Conservation (phyloP, 2,888 invertebrate genomes). For the Philonicus albiceps region DNA sequence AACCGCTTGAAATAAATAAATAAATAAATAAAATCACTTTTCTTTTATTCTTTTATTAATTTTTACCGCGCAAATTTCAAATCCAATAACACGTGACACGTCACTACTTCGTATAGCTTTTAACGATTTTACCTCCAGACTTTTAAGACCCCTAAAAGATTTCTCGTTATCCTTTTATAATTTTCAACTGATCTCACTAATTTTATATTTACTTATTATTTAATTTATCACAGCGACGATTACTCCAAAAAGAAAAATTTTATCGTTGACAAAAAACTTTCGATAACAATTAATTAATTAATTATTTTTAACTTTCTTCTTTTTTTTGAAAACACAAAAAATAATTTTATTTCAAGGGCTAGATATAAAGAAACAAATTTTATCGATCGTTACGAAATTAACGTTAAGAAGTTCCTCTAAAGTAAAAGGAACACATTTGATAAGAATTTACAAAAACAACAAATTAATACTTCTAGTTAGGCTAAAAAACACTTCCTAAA, state of each 20-base stretch:
- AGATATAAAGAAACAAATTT: too few relatives aligned
- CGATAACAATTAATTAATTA: not conserved
- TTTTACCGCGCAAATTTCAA: not conserved
- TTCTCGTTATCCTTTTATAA: not conserved
- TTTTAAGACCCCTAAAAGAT: too few relatives aligned
- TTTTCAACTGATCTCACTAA: not conserved
- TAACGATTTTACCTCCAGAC: not conserved
- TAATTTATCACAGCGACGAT: conserved; percentile 26
- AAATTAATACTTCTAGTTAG: not conserved
- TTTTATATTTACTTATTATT: not conserved
- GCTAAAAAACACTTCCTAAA: not conserved
- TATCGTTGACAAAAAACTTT: not conserved
- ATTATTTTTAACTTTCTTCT: not conserved
- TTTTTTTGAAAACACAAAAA: too few relatives aligned
- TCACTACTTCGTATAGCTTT: not conserved
- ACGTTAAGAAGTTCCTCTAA: not conserved
- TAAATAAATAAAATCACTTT: not conserved
- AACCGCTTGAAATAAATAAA: not conserved
- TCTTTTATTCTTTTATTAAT: not conserved
- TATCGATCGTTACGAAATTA: not conserved
- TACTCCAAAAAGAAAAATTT: not conserved
- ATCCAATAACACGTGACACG: not conserved
- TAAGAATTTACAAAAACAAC: not conserved
- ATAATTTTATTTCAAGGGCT: too few relatives aligned
- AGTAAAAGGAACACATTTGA: not conserved